Evolutionary conservation across 2,888 invertebrate genomes (phyloP).

Genomic region (Portevinia maculata): DNA sequence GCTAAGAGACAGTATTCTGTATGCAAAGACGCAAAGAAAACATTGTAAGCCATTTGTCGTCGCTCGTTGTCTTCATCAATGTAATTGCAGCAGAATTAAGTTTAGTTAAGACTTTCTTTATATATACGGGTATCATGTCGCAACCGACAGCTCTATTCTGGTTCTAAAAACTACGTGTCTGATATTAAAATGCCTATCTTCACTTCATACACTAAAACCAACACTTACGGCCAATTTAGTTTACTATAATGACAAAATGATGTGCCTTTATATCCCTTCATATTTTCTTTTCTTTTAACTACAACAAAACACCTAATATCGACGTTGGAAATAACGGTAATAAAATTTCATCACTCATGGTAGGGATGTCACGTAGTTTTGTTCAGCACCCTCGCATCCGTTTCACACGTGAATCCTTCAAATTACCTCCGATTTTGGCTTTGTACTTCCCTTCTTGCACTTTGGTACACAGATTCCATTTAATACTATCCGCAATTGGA

Average conservation of each 20-base stretch:
- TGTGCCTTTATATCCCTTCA: not conserved
- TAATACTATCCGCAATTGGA: not conserved
- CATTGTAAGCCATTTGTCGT: slow-evolving; percentile 3
- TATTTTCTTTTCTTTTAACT: slow-evolving; percentile 51
- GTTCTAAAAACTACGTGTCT: slow-evolving; percentile 1
- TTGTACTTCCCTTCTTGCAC: slow-evolving; percentile 26
- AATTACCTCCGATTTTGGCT: slow-evolving; percentile 69
- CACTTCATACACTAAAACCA: too few relatives aligned
- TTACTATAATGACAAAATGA: not conserved
- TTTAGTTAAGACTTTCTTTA: slow-evolving; percentile 25
- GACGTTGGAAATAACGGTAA: slow-evolving; percentile 55
- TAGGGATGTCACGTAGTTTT: slow-evolving; percentile 58
- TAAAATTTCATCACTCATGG: slow-evolving; percentile 56
- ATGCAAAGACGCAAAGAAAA: not conserved
- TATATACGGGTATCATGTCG: not conserved
- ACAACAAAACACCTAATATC: slow-evolving; percentile 43
- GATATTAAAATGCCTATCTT: slow-evolving; percentile 6
- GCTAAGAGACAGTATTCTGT: too few relatives aligned
- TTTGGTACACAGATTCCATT: not conserved
- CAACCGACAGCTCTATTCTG: not conserved
- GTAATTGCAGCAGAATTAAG: slow-evolving; percentile 27
- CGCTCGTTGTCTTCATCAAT: slow-evolving; percentile 11
- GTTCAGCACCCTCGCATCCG: slow-evolving; percentile 25
- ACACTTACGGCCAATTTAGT: not conserved
- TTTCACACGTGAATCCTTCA: slow-evolving; percentile 64